phyloP scores from a whole-genome alignment of 2,797 vertebrate species.

The Anguilla pacifica region DNA sequence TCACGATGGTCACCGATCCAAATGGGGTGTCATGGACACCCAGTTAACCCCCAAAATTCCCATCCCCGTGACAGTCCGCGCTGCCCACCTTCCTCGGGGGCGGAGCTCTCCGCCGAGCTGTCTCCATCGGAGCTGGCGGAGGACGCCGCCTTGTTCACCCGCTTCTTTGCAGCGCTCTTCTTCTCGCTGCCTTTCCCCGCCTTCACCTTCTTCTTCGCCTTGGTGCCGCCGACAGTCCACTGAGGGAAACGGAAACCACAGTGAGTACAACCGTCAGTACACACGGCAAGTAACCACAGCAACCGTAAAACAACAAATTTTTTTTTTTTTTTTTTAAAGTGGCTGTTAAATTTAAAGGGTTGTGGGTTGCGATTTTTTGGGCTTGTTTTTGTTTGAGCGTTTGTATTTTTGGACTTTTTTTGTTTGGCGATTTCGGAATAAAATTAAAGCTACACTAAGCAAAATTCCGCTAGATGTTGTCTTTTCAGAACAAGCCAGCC shows the following conservation, averaged over 20 bases:
- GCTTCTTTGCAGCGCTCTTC: conserved; percentile 88
- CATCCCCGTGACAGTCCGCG: neutral
- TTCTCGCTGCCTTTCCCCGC: conserved; percentile 86
- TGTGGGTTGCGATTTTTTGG: too few species aligned
- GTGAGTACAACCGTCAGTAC: too few species aligned
- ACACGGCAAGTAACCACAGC: neutral
- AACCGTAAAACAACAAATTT: neutral
- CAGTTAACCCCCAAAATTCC: neutral
- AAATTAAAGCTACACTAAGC: too few species aligned
- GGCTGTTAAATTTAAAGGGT: too few species aligned
- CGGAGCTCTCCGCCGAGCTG: conserved; percentile 94
- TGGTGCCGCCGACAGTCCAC: conserved; percentile 97
- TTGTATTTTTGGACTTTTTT: too few species aligned
- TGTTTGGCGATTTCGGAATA: too few species aligned
- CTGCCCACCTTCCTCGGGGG: conserved; percentile 91
- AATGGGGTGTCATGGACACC: neutral
- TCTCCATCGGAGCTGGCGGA: conserved; percentile 95
- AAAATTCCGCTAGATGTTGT: too few species aligned
- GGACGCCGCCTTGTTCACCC: conserved; percentile 85
- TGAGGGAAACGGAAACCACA: conserved; percentile 50
- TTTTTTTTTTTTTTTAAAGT: too few species aligned
- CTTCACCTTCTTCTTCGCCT: conserved; percentile 96
- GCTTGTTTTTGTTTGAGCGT: too few species aligned
- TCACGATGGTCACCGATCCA: neutral
- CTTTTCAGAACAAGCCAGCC: too few species aligned